Conservation (phyloP, 2,888 invertebrate genomes). For the Mactromeris polynyma region DNA sequence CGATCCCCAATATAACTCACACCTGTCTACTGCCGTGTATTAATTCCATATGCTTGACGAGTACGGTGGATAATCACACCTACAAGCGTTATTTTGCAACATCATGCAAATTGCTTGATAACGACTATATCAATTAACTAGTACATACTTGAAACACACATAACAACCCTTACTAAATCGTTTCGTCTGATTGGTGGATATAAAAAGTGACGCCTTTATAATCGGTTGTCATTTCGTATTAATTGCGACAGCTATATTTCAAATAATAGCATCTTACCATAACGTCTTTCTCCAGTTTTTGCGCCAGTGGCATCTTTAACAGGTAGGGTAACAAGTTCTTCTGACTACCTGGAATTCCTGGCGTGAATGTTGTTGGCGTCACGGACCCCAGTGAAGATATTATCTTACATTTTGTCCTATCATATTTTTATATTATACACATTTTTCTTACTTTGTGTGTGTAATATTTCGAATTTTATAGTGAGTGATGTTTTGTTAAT, state of each 20-base stretch:
- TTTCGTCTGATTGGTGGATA: background rate
- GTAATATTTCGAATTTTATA: no score
- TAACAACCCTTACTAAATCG: background rate
- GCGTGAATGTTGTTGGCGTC: background rate
- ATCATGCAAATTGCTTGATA: constrained; percentile 4
- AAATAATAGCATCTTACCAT: background rate
- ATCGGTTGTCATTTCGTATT: background rate
- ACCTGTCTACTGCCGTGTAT: background rate
- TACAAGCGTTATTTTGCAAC: background rate
- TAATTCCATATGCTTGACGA: background rate
- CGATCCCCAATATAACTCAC: background rate
- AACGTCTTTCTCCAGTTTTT: background rate
- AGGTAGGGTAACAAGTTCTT: background rate
- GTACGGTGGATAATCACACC: background rate
- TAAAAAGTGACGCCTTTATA: background rate
- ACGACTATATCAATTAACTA: background rate
- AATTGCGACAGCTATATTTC: background rate
- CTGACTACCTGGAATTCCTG: background rate
- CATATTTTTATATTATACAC: no score
- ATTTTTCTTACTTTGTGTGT: no score
- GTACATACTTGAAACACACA: background rate
- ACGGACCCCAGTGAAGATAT: background rate
- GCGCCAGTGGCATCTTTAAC: background rate
- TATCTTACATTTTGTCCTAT: no score
- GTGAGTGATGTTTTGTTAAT: no score